phyloP scores from a whole-genome alignment of 1,140 invertebrate genomes.

The Copidosoma floridanum region DNA sequence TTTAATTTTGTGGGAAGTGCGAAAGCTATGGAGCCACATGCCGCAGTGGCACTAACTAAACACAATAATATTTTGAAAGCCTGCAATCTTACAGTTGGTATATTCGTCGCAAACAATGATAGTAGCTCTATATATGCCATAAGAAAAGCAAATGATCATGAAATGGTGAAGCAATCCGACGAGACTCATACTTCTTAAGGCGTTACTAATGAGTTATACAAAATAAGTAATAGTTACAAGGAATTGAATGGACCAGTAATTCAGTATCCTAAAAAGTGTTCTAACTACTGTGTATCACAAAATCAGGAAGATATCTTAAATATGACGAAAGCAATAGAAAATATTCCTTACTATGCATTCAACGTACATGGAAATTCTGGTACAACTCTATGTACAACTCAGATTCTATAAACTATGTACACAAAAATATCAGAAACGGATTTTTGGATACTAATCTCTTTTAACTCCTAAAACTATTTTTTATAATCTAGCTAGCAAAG shows the following conservation, averaged over 20 bases:
- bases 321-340: slow-evolving; percentile 26
- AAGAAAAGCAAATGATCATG: not conserved
- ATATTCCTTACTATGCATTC: slow-evolving; percentile 28
- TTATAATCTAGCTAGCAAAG: slow-evolving; percentile 1
- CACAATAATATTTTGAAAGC: slow-evolving; percentile 13
- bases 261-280: slow-evolving; percentile 15
- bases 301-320: slow-evolving; percentile 8
- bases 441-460: slow-evolving; percentile 13
- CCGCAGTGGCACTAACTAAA: not conserved
- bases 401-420: slow-evolving; percentile 13
- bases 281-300: slow-evolving; percentile 13
- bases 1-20: slow-evolving; percentile 11
- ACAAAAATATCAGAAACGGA: not conserved
- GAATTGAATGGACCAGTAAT: slow-evolving; percentile 8
- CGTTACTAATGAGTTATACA: slow-evolving; percentile 11
- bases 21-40: slow-evolving; percentile 14
- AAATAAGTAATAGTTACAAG: slow-evolving; percentile 16
- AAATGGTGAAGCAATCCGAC: slow-evolving; percentile 14
- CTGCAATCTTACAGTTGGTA: slow-evolving; percentile 1
- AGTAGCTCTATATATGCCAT: not conserved
- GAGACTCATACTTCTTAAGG: slow-evolving; percentile 16
- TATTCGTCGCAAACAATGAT: slow-evolving; percentile 9
- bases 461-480: slow-evolving; percentile 11
- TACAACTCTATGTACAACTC: slow-evolving; percentile 9
- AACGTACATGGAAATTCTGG: slow-evolving; percentile 25